Percentiles rank a stretch among this genome's conserved stretches.
phyloP scores from a whole-genome alignment of 1,140 invertebrate genomes.

The Bombus picipes region DNA sequence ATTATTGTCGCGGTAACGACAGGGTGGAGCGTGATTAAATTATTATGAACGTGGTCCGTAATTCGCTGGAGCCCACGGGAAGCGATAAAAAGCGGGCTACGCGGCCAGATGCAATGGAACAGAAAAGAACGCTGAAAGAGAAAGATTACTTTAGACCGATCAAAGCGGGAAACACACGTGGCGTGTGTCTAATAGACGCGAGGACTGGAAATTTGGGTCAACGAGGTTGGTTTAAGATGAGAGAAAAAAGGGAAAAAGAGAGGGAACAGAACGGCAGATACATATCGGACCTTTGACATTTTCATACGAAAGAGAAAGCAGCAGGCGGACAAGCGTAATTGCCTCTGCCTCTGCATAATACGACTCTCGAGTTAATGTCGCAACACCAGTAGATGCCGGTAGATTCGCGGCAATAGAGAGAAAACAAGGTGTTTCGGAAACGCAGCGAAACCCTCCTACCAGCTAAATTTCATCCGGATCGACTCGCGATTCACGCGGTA shows the following conservation, averaged over 20 bases:
- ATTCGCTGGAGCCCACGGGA: not conserved
- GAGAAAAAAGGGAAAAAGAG: not conserved
- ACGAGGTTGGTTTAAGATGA: not conserved
- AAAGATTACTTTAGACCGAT: not conserved
- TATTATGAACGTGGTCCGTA: conserved; percentile 12
- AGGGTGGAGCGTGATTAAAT: conserved; percentile 25
- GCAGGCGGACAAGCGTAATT: conserved; percentile 73
- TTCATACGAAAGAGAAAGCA: conserved; percentile 77
- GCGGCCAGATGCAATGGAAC: not conserved
- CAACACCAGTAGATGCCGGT: conserved; percentile 16
- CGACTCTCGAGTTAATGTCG: conserved; percentile 19
- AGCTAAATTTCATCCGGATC: not conserved
- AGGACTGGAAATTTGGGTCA: conserved; percentile 9
- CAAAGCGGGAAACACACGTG: not conserved
- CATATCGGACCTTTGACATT: conserved; percentile 77
- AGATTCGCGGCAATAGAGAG: conserved; percentile 9
- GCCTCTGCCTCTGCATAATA: conserved; percentile 64
- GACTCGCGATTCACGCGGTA: not conserved
- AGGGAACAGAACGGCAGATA: conserved; percentile 33
- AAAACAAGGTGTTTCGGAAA: not conserved
- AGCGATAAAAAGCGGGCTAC: not conserved
- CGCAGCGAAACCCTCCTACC: not conserved
- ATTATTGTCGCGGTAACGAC: conserved; percentile 43
- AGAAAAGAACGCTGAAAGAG: not conserved
- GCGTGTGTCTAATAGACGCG: not conserved